Evolutionary conservation across 2,888 invertebrate genomes (phyloP).

Genomic region (Calliopum simillimum): DNA sequence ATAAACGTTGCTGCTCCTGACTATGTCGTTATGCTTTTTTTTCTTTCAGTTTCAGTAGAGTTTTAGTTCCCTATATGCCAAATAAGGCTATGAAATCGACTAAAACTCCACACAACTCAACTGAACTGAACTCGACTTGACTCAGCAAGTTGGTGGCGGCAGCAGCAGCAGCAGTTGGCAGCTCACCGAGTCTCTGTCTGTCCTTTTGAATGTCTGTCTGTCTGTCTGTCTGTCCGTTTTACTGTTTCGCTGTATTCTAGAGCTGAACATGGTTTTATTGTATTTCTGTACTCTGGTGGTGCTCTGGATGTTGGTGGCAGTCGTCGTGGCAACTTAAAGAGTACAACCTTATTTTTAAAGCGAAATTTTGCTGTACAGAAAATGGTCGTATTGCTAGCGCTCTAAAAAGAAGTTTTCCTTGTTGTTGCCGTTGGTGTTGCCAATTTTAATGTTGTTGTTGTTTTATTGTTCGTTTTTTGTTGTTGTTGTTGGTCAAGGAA

Average conservation of each 20-base stretch:
- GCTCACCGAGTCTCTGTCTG: neutral
- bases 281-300: neutral
- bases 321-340: neutral
- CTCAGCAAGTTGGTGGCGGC: neutral
- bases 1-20: slow-evolving; percentile 13
- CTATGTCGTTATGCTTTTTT: slow-evolving; percentile 12
- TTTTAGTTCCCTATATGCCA: no score
- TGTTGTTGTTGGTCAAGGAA: neutral
- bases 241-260: neutral
- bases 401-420: slow-evolving; percentile 2
- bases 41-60: slow-evolving; percentile 8
- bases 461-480: neutral
- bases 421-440: neutral
- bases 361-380: neutral
- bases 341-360: slow-evolving; percentile 16
- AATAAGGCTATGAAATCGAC: no score
- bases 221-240: neutral
- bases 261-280: neutral
- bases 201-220: neutral
- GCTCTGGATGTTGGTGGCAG: neutral
- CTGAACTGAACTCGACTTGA: slow-evolving; percentile 3
- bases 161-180: neutral
- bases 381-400: slow-evolving; percentile 7
- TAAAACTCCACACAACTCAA: no score
- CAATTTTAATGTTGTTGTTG: neutral